Conservation (phyloP, 2,888 invertebrate genomes). For the Pollenia griseotomentosa region DNA sequence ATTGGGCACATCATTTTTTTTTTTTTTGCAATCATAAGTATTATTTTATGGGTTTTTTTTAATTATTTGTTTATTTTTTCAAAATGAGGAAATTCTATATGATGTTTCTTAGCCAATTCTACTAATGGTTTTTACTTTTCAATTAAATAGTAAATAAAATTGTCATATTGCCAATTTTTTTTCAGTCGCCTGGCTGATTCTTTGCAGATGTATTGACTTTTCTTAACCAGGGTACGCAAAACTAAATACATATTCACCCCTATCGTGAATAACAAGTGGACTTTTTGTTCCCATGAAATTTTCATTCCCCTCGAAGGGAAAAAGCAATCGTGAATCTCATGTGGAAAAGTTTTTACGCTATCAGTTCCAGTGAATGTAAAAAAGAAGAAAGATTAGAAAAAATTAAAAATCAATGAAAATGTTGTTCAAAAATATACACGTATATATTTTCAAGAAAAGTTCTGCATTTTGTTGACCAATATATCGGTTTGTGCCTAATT, state of each 20-base stretch:
- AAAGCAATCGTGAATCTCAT: too few species aligned
- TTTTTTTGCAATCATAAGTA: neutral
- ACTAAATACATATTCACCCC: neutral
- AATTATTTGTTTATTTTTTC: conserved; percentile 16
- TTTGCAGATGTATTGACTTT: neutral
- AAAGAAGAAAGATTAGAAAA: too few species aligned
- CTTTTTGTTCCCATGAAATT: too few species aligned
- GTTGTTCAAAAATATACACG: too few species aligned
- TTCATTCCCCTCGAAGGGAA: too few species aligned
- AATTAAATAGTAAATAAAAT: conserved; percentile 59
- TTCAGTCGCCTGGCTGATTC: conserved; percentile 24
- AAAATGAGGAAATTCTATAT: conserved; percentile 9
- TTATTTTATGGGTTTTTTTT: conserved; percentile 10
- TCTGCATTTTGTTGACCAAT: too few species aligned
- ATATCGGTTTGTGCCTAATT: too few species aligned
- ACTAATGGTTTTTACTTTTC: conserved; percentile 57
- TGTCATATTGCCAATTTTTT: conserved; percentile 65
- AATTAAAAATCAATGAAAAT: too few species aligned
- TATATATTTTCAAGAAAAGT: too few species aligned
- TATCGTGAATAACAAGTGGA: too few species aligned
- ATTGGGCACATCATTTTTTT: neutral
- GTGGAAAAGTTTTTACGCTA: too few species aligned
- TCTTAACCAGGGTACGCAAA: conserved; percentile 22
- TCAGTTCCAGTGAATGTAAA: too few species aligned
- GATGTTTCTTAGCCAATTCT: conserved; percentile 37